Percentiles rank a stretch among this genome's conserved stretches.
Conservation (phyloP, 1,140 invertebrate genomes). For the Drosophila sp. region DNA sequence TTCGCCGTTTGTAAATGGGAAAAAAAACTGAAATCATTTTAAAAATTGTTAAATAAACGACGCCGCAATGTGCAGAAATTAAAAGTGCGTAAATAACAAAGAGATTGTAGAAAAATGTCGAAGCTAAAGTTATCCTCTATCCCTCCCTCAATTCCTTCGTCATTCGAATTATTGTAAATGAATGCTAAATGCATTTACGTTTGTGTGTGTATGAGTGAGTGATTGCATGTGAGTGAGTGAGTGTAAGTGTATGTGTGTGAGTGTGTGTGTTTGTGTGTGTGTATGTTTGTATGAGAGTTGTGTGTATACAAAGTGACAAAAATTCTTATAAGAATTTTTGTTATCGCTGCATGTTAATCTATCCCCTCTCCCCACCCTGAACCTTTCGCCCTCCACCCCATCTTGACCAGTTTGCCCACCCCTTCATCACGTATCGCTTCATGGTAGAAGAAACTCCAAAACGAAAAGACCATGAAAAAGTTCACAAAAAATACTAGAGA, state of each 20-base stretch:
- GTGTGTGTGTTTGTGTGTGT: constrained; percentile 18
- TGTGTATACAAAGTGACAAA: constrained; percentile 70
- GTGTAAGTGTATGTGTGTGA: constrained; percentile 34
- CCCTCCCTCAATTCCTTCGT: background rate
- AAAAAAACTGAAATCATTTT: constrained; percentile 1
- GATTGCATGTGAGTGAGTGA: constrained; percentile 16
- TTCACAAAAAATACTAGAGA: constrained; percentile 61
- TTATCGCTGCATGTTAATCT: constrained; percentile 52
- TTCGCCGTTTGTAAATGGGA: background rate
- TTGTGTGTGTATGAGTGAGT: constrained; percentile 23
- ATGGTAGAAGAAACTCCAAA: background rate
- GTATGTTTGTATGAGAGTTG: constrained; percentile 49
- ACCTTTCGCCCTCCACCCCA: background rate
- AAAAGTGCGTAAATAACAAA: constrained; percentile 35
- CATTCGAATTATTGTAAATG: constrained; percentile 42
- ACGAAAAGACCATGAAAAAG: constrained; percentile 1
- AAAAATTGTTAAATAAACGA: constrained; percentile 3
- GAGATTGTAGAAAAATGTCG: constrained; percentile 18
- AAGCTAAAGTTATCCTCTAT: constrained; percentile 1
- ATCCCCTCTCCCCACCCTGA: background rate
- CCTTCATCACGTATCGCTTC: background rate
- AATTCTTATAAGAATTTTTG: constrained; percentile 74
- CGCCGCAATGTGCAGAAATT: constrained; percentile 25
- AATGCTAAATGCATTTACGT: constrained; percentile 50
- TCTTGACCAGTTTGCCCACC: background rate